These are phyloP conservation scores for Oscarella lobularis DNA, from an alignment of 37 sponge, comb jelly and placozoan species.

Conservation along the genomic window DNA sequence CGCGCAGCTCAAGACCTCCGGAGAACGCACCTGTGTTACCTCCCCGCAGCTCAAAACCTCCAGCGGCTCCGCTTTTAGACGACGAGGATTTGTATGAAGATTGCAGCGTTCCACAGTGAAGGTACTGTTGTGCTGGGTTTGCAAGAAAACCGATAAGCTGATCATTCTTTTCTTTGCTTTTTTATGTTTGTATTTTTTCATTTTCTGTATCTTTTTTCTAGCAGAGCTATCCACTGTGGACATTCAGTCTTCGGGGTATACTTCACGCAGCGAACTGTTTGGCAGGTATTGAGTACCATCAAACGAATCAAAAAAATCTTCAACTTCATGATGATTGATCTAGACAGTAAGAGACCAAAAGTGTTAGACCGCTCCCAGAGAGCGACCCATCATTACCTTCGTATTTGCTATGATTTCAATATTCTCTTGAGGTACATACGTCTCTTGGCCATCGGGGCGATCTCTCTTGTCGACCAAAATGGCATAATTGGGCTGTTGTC, in stretches of 20 bases:
- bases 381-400: conserved; percentile 3
- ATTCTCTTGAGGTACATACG: conserved; percentile 8
- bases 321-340: not conserved
- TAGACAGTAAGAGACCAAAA: not conserved
- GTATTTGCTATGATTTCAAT: conserved; percentile 6
- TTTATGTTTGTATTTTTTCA: too few relatives aligned
- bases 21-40: not conserved
- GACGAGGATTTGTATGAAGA: not conserved
- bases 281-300: conserved; percentile 2
- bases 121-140: not conserved
- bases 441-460: not conserved
- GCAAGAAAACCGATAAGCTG: not conserved
- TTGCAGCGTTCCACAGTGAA: not conserved
- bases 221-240: not conserved
- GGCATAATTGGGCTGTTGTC: conserved; percentile 1
- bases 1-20: too few relatives aligned
- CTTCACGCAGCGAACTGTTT: not conserved
- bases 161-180: too few relatives aligned
- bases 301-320: not conserved
- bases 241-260: conserved; percentile 2
- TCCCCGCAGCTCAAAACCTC: not conserved
- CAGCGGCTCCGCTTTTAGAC: not conserved
- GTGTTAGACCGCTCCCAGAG: not conserved
- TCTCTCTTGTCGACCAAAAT: conserved; percentile 1
- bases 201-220: not conserved